Evolutionary conservation across 2,797 vertebrate species (phyloP).

Genomic region (Gobionotothen gibberifrons): DNA sequence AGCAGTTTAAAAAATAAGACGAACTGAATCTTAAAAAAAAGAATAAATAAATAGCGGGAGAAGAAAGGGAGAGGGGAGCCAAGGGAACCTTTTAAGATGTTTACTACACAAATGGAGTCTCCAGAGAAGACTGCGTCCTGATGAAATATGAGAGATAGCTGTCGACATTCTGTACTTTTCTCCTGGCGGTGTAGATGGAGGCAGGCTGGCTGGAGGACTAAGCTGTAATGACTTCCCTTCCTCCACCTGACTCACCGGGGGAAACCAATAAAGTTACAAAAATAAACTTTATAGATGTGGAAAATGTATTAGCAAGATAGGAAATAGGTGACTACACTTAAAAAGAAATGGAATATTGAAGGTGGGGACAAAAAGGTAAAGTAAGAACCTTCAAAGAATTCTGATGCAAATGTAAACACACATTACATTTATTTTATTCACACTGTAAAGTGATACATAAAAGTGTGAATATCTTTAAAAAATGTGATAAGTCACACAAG

Average conservation of each 20-base stretch:
- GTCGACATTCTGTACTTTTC: conserved; percentile 76
- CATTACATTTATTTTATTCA: conserved; percentile 55
- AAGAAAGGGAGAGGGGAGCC: conserved; percentile 76
- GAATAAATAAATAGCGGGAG: conserved; percentile 69
- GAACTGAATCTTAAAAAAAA: conserved; percentile 57
- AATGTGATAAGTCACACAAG: conserved; percentile 38
- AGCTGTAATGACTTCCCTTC: conserved; percentile 82
- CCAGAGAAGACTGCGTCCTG: conserved; percentile 71
- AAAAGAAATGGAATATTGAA: conserved; percentile 65
- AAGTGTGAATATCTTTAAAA: conserved; percentile 48
- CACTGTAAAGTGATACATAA: conserved; percentile 59
- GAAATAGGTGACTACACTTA: conserved; percentile 71
- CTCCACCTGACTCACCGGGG: conserved; percentile 74
- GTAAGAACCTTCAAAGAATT: conserved; percentile 23
- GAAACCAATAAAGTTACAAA: conserved; percentile 78
- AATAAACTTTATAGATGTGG: conserved; percentile 78
- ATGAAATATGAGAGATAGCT: conserved; percentile 82
- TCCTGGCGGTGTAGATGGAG: conserved; percentile 67
- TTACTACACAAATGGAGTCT: conserved; percentile 81
- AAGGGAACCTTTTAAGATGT: conserved; percentile 82
- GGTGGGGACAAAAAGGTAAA: background rate
- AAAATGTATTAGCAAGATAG: conserved; percentile 77
- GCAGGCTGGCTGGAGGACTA: conserved; percentile 71
- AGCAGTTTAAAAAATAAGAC: conserved; percentile 83
- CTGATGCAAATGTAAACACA: conserved; percentile 58